Conservation (phyloP, 2,888 invertebrate genomes). For the Plagodis dolabraria region DNA sequence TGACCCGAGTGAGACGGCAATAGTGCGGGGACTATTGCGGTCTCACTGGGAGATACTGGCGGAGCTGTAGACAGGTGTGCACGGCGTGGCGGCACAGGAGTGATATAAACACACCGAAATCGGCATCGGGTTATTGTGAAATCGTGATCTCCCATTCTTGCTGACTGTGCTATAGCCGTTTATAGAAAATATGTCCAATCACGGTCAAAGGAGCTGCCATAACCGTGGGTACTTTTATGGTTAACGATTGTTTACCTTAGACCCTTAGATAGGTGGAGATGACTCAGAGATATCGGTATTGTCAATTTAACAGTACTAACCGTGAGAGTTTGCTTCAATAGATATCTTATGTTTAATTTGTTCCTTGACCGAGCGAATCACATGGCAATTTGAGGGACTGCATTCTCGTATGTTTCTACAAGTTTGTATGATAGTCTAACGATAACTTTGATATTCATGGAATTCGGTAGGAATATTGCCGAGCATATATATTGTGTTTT, state of each 20-base stretch:
- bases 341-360: background rate
- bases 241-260: conserved; percentile 50
- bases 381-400: too few species aligned
- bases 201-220: conserved; percentile 58
- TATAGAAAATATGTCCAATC: conserved; percentile 47
- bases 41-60: too few species aligned
- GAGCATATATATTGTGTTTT: too few species aligned
- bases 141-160: conserved; percentile 41
- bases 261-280: conserved; percentile 39
- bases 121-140: conserved; percentile 24
- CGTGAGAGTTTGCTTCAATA: conserved; percentile 9
- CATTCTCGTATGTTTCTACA: too few species aligned
- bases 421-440: too few species aligned
- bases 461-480: too few species aligned
- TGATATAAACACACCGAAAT: conserved; percentile 19
- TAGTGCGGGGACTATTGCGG: too few species aligned
- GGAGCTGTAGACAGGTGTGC: too few species aligned
- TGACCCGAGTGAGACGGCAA: too few species aligned
- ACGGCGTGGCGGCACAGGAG: too few species aligned
- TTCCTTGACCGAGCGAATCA: too few species aligned
- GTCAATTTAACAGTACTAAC: conserved; percentile 24
- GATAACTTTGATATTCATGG: too few species aligned
- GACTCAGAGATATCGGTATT: conserved; percentile 36
- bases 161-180: conserved; percentile 22
- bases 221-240: conserved; percentile 64